A percentile compares a stretch with the other conserved stretches of the same genome.
Evolutionary conservation across 2,888 invertebrate genomes (phyloP).

Genomic region (Apodemia hepburni): DNA sequence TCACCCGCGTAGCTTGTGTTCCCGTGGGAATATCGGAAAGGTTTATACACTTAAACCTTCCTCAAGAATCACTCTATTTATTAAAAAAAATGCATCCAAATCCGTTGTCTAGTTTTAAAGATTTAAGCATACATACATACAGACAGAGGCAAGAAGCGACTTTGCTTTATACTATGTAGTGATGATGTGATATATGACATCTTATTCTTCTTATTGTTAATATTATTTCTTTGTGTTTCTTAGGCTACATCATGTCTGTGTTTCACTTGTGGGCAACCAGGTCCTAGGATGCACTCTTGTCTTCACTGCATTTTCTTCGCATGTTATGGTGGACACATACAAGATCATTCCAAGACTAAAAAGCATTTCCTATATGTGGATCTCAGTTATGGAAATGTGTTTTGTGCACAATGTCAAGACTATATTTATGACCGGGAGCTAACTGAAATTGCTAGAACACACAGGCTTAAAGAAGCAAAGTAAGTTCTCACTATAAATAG

Average conservation of each 20-base stretch:
- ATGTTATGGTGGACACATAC: slow-evolving; percentile 92
- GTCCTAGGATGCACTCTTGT: slow-evolving; percentile 91
- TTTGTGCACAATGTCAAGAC: slow-evolving; percentile 94
- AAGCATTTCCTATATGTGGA: slow-evolving; percentile 94
- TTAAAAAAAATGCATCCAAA: too few species aligned
- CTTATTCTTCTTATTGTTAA: too few species aligned
- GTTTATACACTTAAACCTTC: too few species aligned
- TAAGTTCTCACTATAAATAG: slow-evolving; percentile 41
- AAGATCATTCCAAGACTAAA: slow-evolving; percentile 90
- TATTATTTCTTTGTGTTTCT: slow-evolving; percentile 39
- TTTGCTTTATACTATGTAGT: too few species aligned
- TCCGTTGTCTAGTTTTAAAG: too few species aligned
- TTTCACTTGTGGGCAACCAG: slow-evolving; percentile 88
- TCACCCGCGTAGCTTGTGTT: too few species aligned
- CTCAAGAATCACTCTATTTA: too few species aligned
- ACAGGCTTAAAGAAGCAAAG: slow-evolving; percentile 79
- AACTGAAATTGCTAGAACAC: slow-evolving; percentile 75
- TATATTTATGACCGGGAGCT: slow-evolving; percentile 93
- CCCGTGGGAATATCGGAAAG: too few species aligned
- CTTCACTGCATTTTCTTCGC: slow-evolving; percentile 96
- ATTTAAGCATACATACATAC: too few species aligned
- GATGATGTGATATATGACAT: too few species aligned
- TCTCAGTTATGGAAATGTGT: slow-evolving; percentile 92
- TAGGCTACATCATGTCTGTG: slow-evolving; percentile 91
- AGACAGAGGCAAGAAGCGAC: too few species aligned